phyloP scores from a whole-genome alignment of 2,797 vertebrate genomes.

The Carapus acus region DNA sequence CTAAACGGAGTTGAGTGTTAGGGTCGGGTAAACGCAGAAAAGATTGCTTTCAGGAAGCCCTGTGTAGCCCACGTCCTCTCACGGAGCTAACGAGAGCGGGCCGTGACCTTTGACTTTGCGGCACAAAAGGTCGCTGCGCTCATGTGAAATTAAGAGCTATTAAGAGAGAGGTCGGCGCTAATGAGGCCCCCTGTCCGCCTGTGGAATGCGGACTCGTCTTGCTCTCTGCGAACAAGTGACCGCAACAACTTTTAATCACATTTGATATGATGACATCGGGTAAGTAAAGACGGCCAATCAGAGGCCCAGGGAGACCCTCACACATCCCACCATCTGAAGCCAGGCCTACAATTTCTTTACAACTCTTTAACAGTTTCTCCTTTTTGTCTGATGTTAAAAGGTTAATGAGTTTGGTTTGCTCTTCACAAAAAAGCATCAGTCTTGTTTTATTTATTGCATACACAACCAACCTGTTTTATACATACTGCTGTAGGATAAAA shows the following conservation, averaged over 20 bases:
- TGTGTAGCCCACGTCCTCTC: conserved; percentile 55
- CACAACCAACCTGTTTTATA: too few species aligned
- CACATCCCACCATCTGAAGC: too few species aligned
- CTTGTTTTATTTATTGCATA: too few species aligned
- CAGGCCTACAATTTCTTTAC: too few species aligned
- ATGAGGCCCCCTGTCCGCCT: conserved; percentile 65
- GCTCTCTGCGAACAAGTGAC: conserved; percentile 24
- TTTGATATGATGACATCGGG: conserved; percentile 13
- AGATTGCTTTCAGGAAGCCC: conserved; percentile 49
- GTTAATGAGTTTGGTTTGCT: too few species aligned
- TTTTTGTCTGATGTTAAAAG: too few species aligned
- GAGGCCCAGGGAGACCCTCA: too few species aligned
- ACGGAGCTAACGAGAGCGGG: conserved; percentile 64
- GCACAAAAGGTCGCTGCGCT: conserved; percentile 54
- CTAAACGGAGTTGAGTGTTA: conserved; percentile 65
- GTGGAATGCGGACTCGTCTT: conserved; percentile 53
- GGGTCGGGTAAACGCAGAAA: conserved; percentile 68
- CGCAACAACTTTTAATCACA: conserved; percentile 17
- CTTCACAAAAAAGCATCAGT: too few species aligned
- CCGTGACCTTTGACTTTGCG: conserved; percentile 54
- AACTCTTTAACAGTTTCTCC: too few species aligned
- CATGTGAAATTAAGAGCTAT: conserved; percentile 71
- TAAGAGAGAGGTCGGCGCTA: conserved; percentile 62
- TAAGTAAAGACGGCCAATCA: too few species aligned
- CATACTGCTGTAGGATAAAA: too few species aligned